Conservation (phyloP, 2,888 invertebrate species). For the Cantharis nigra region DNA sequence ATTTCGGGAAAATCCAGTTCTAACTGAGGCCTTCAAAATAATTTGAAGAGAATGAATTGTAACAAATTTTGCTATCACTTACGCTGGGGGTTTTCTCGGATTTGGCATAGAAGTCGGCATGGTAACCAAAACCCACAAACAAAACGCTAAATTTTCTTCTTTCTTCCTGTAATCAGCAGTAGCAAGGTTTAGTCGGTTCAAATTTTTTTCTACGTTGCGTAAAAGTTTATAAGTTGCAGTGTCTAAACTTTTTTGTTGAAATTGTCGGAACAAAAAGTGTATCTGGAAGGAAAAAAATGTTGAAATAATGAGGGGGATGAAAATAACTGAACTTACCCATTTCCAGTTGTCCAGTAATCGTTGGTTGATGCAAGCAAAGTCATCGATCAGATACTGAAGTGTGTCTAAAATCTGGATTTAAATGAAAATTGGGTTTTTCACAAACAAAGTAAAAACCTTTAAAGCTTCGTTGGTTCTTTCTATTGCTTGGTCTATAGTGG, state of each 20-base stretch:
- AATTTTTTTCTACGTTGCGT: slow-evolving; percentile 56
- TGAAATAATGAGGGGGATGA: background rate
- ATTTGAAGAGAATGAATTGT: background rate
- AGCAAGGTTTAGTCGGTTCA: slow-evolving; percentile 55
- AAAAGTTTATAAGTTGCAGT: slow-evolving; percentile 58
- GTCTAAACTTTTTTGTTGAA: slow-evolving; percentile 56
- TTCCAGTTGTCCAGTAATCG: background rate
- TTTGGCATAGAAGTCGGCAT: slow-evolving; percentile 53
- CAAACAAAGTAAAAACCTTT: slow-evolving; percentile 41
- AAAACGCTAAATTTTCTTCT: slow-evolving; percentile 53
- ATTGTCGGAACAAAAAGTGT: slow-evolving; percentile 53
- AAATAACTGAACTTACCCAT: background rate
- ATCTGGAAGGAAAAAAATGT: slow-evolving; percentile 44
- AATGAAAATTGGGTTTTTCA: background rate
- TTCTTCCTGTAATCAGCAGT: slow-evolving; percentile 54
- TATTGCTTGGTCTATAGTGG: slow-evolving; percentile 52
- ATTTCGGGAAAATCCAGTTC: slow-evolving; percentile 57
- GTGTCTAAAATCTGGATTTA: background rate
- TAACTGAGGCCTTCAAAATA: slow-evolving; percentile 49
- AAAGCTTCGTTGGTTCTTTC: slow-evolving; percentile 55
- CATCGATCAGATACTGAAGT: background rate
- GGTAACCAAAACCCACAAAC: slow-evolving; percentile 57
- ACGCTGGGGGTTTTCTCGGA: slow-evolving; percentile 48
- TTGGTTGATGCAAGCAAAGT: background rate
- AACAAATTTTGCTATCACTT: slow-evolving; percentile 12